Evolutionary conservation across 2,113 vertebrate species (phyloP), one percentile per base, ranked within the genome.

Genomic region (Ginglymostoma cirratum): DNA sequence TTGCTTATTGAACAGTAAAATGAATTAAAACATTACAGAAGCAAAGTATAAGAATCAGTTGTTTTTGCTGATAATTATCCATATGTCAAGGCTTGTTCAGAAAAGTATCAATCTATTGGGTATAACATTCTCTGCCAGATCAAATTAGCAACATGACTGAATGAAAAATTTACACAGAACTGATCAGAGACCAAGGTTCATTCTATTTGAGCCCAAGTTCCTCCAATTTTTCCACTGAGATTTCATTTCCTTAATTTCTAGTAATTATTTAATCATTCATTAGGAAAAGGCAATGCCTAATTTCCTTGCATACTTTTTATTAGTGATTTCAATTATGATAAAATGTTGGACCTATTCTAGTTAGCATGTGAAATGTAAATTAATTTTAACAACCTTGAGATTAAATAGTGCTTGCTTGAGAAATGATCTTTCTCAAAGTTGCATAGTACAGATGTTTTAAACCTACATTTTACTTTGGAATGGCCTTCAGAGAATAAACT

Each of bases 381-480:
- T 45, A 69, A 48, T 48, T 48, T 45, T 30, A 76, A 45, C 19
- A 45, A 27, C 45, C 45, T 72, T 70, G 45, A 72, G 24, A 52
- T 95, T 38, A 83, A 83, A 83, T 83, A 42, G 80, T 83, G 14
- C 27, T 76, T 45, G 67, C 70, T 19, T 95, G 94, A 95, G 94
- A 95, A 52, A 70, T 95, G 24, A 95, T 72, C 93, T 72, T 95
- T 95, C 67, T 52, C 94, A 92, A 55, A 92, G 89, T 92, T 92
- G 89, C 7, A n/a, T 61, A 93, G 89, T 93, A n/a, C 61, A 34
- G 17, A 72, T 45, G 66, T 61, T 90, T 89, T 72, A 95, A 95
- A 95, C 94, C 66, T 72, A 95, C 93, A 95, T 95, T 95, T 95
- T 95, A 95, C 52, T 95, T 95, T 95, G 94, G 94, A 95, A 95